Percentiles rank a stretch among this genome's conserved stretches.
Evolutionary conservation across 2,888 invertebrate genomes (phyloP).

Genomic region (Deroplatys truncata): DNA sequence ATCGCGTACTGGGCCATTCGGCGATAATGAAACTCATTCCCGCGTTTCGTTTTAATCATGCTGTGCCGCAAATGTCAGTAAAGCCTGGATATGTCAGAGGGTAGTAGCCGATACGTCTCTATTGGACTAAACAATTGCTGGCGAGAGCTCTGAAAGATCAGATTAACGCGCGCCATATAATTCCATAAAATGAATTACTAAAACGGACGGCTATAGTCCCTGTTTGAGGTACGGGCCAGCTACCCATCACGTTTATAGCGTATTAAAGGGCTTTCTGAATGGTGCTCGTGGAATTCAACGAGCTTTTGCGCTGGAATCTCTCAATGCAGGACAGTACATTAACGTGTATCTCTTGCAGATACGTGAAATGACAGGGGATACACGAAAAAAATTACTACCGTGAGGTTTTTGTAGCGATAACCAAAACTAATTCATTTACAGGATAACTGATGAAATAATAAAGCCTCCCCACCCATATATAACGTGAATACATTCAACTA

Average conservation of each 20-base stretch:
- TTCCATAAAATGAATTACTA: neutral
- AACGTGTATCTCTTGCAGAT: neutral
- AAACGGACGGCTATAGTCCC: neutral
- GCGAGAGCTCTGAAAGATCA: neutral
- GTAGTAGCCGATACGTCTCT: neutral
- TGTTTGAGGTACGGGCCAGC: neutral
- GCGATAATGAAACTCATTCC: neutral
- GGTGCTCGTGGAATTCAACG: neutral
- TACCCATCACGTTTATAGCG: neutral
- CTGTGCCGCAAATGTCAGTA: neutral
- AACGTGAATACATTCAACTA: too few relatives aligned
- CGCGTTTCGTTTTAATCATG: neutral
- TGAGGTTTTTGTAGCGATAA: neutral
- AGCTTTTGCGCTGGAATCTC: neutral
- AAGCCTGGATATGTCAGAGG: neutral
- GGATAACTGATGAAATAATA: neutral
- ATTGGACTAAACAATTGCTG: neutral
- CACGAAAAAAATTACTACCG: neutral
- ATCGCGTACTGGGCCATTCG: neutral
- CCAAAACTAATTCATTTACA: neutral
- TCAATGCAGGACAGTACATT: neutral
- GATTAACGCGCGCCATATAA: neutral
- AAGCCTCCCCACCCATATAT: neutral
- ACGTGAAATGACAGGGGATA: neutral
- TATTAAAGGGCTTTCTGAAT: neutral